phyloP scores from a whole-genome alignment of 2,113 vertebrate genomes.

The Oryzias javanicus region DNA sequence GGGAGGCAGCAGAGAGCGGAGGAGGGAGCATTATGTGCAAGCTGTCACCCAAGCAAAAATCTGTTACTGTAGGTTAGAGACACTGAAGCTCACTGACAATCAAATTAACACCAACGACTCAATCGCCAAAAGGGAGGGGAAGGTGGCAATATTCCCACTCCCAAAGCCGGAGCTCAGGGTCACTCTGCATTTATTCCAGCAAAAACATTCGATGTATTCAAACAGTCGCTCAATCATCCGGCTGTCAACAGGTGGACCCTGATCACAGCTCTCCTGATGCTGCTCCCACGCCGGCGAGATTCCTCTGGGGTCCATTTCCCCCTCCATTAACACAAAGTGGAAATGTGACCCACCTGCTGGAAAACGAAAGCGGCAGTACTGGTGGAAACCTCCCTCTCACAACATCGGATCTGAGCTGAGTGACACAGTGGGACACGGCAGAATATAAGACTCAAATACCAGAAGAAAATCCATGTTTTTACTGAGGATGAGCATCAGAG shows the following conservation, averaged over 20 bases:
- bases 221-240: constrained; percentile 26
- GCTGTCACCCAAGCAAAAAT: constrained; percentile 33
- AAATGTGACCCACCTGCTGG: constrained; percentile 58
- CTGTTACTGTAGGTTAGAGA: constrained; percentile 15
- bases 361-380: constrained; percentile 33
- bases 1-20: constrained; percentile 30
- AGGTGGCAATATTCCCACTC: no score
- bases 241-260: constrained; percentile 51
- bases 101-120: constrained; percentile 9
- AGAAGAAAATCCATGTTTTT: constrained; percentile 7
- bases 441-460: constrained; percentile 9
- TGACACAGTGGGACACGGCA: background rate
- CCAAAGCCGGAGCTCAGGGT: no score
- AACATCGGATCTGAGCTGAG: constrained; percentile 21
- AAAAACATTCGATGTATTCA: background rate
- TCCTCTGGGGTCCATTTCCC: constrained; percentile 61
- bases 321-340: constrained; percentile 52
- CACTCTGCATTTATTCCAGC: background rate
- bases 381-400: constrained; percentile 18
- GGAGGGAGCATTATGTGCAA: constrained; percentile 52
- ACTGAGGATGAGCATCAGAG: no score
- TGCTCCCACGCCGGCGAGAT: constrained; percentile 23
- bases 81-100: constrained; percentile 35
- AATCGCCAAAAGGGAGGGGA: background rate
- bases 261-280: constrained; percentile 42